These are phyloP conservation scores for Eristalis intricaria DNA, from an alignment of 2,888 invertebrate genomes.

Conservation along the genomic window DNA sequence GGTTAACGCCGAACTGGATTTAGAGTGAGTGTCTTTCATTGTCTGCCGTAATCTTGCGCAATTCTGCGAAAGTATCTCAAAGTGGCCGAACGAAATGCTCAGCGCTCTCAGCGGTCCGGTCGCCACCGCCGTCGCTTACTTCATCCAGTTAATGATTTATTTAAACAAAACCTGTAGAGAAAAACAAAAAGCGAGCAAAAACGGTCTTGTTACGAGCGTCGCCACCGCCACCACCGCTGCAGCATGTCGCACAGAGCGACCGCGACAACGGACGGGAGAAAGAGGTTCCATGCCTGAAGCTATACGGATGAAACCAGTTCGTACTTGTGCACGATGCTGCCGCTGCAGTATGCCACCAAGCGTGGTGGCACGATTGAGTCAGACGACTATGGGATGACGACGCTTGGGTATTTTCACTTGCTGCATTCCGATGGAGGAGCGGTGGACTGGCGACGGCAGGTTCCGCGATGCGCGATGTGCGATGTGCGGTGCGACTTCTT, in stretches of 20 bases:
- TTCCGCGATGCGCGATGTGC: slow-evolving; percentile 30
- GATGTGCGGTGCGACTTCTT: slow-evolving; percentile 43
- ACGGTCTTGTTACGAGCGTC: neutral
- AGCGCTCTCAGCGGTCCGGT: neutral
- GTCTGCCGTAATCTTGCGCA: slow-evolving; percentile 58
- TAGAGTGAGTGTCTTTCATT: slow-evolving; percentile 7
- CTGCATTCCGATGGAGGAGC: slow-evolving; percentile 48
- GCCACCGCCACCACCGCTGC: neutral
- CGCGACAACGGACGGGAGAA: neutral
- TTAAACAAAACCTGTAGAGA: neutral
- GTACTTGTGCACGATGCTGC: slow-evolving; percentile 33
- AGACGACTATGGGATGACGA: slow-evolving; percentile 45
- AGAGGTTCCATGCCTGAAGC: slow-evolving; percentile 23
- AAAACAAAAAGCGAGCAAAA: neutral
- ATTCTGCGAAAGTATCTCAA: slow-evolving; percentile 48
- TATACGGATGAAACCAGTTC: slow-evolving; percentile 27
- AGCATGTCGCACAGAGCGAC: slow-evolving; percentile 36
- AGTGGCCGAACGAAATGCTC: neutral
- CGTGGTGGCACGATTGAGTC: slow-evolving; percentile 61
- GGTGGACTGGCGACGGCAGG: slow-evolving; percentile 11
- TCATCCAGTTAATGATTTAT: slow-evolving; percentile 38
- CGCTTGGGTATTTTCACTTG: slow-evolving; percentile 64
- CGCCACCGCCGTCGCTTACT: slow-evolving; percentile 3
- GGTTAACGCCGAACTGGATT: slow-evolving; percentile 58
- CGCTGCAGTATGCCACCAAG: slow-evolving; percentile 56